A percentile compares a stretch with the other conserved stretches of the same genome.
Conservation (phyloP, 2,113 vertebrate genomes). For the Takifugu flavidus region DNA sequence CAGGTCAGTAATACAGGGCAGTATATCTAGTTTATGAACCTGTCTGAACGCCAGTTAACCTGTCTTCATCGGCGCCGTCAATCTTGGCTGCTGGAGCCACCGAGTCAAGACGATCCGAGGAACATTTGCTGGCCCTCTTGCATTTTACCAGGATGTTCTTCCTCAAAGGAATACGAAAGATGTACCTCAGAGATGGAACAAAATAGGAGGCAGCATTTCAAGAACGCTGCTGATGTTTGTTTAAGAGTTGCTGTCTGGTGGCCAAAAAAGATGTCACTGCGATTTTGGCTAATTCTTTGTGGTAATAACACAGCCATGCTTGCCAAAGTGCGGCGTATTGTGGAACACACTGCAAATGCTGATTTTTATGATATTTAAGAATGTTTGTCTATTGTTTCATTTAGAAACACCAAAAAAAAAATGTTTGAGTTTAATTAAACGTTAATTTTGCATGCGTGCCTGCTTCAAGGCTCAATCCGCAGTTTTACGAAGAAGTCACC, state of each 20-base stretch:
- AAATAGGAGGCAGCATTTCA: slow-evolving; percentile 1
- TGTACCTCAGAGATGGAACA: slow-evolving; percentile 1
- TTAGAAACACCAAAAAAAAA: slow-evolving; percentile 44
- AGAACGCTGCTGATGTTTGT: slow-evolving; percentile 38
- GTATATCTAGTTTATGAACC: background rate
- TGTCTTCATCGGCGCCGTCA: slow-evolving; percentile 1
- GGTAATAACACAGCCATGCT: slow-evolving; percentile 21
- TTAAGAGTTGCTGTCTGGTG: slow-evolving; percentile 15
- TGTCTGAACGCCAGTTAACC: too few species aligned
- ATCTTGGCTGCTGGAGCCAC: slow-evolving; percentile 5
- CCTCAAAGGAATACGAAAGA: background rate
- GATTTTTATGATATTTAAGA: slow-evolving; percentile 12
- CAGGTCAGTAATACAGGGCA: slow-evolving; percentile 20
- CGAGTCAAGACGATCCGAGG: slow-evolving; percentile 9
- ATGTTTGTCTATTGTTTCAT: slow-evolving; percentile 40
- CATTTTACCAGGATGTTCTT: slow-evolving; percentile 1
- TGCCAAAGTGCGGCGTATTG: slow-evolving; percentile 6
- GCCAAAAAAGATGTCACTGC: slow-evolving; percentile 31
- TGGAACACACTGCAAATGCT: background rate
- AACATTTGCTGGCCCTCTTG: slow-evolving; percentile 17
- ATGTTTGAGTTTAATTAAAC: slow-evolving; percentile 62
- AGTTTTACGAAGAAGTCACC: background rate
- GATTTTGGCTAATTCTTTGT: slow-evolving; percentile 29
- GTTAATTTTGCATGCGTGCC: slow-evolving; percentile 49
- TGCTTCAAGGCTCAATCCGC: slow-evolving; percentile 6